Percentiles rank a stretch among this genome's conserved stretches.
Conservation (phyloP, 2,888 invertebrate genomes). For the Eristalis pertinax region DNA sequence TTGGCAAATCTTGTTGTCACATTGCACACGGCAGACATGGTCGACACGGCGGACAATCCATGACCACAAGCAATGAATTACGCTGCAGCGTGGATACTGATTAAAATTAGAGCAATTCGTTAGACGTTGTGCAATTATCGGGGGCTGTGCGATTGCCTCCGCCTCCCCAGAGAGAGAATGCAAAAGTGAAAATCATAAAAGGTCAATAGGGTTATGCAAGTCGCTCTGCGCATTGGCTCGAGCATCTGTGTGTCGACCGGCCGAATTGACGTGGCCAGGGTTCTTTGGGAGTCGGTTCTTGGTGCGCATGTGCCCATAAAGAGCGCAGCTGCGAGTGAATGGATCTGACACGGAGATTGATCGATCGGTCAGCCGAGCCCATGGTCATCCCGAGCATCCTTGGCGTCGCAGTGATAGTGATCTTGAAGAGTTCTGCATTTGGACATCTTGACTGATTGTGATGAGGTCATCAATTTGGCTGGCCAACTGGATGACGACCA, state of each 20-base stretch:
- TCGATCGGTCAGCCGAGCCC: background rate
- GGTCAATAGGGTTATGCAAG: slow-evolving; percentile 47
- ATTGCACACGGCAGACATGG: slow-evolving; percentile 27
- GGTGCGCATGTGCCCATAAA: slow-evolving; percentile 2
- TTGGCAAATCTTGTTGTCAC: slow-evolving; percentile 8
- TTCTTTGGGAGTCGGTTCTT: background rate
- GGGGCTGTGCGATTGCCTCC: slow-evolving; percentile 10
- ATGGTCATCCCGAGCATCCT: background rate
- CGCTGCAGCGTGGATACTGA: slow-evolving; percentile 14
- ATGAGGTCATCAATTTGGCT: background rate
- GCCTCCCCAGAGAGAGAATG: slow-evolving; percentile 21
- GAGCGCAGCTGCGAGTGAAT: slow-evolving; percentile 5
- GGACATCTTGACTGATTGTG: background rate
- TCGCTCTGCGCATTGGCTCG: background rate
- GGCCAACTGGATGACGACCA: too few relatives aligned
- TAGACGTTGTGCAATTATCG: slow-evolving; percentile 42
- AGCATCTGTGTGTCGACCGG: background rate
- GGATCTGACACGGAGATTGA: background rate
- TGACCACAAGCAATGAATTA: slow-evolving; percentile 41
- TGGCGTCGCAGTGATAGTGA: background rate
- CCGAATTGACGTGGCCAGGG: background rate
- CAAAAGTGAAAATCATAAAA: slow-evolving; percentile 38
- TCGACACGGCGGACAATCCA: slow-evolving; percentile 33
- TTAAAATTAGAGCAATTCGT: slow-evolving; percentile 56
- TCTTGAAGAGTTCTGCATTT: background rate